Evolutionary conservation across 2,888 invertebrate species (phyloP).

Genomic region (Hypolimnas misippus): DNA sequence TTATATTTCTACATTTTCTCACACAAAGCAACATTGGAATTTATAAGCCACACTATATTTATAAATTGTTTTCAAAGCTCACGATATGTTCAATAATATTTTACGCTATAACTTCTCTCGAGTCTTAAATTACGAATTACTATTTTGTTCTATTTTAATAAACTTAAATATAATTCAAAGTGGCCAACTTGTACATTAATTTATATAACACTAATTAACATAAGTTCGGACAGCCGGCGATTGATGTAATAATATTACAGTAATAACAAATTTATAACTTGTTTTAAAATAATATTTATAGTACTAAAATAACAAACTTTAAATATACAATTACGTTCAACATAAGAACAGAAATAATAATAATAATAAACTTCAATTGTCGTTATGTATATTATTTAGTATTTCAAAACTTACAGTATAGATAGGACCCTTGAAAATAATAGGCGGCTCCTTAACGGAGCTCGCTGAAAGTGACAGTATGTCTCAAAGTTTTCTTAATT

Average conservation of each 20-base stretch:
- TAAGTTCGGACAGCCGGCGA: neutral
- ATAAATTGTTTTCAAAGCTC: constrained; percentile 34
- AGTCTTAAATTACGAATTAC: constrained; percentile 32
- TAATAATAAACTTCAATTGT: neutral
- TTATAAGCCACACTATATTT: constrained; percentile 31
- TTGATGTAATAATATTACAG: neutral
- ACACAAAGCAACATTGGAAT: constrained; percentile 19
- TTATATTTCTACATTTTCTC: constrained; percentile 22
- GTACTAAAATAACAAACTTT: neutral
- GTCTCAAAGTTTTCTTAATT: constrained; percentile 63
- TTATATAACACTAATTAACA: constrained; percentile 22
- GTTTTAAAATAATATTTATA: neutral
- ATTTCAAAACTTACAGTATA: neutral
- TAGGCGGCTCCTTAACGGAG: constrained; percentile 37
- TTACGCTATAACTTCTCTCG: constrained; percentile 32
- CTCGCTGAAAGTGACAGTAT: constrained; percentile 55
- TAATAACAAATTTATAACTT: neutral
- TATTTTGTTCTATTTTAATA: constrained; percentile 34
- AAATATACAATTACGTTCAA: neutral
- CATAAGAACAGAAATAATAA: neutral
- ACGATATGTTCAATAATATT: constrained; percentile 35
- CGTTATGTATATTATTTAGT: neutral
- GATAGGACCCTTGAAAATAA: constrained; percentile 12
- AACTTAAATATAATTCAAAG: constrained; percentile 33
- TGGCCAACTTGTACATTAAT: constrained; percentile 20